Percentiles rank a stretch among this genome's conserved stretches.
phyloP scores from a whole-genome alignment of 2,113 vertebrate species.

The Eira barbara region DNA sequence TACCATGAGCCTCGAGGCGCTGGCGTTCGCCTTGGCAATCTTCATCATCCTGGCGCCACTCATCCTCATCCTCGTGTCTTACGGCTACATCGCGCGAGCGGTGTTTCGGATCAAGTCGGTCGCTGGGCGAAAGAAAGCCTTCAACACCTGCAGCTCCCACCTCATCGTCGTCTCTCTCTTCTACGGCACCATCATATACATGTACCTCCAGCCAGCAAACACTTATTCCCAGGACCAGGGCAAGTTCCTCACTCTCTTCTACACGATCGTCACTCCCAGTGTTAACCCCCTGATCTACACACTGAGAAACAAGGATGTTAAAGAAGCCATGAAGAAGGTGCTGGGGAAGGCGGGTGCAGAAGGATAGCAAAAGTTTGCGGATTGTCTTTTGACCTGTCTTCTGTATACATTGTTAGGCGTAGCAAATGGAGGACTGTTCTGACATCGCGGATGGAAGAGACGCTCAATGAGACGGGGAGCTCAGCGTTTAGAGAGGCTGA shows the following conservation, averaged over 20 bases:
- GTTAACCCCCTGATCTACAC: conserved; percentile 68
- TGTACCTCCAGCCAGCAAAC: conserved; percentile 69
- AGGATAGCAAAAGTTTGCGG: not conserved
- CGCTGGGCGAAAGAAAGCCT: conserved; percentile 38
- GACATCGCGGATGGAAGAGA: not conserved
- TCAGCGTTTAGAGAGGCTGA: not conserved
- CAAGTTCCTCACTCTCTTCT: conserved; percentile 72
- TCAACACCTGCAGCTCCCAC: conserved; percentile 67
- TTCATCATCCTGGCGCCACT: conserved; percentile 58
- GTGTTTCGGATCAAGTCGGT: conserved; percentile 42
- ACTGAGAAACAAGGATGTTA: conserved; percentile 67
- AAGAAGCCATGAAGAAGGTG: conserved; percentile 59
- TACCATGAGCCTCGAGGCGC: conserved; percentile 34
- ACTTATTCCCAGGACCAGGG: conserved; percentile 67
- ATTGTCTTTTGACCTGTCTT: not conserved
- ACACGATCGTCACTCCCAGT: conserved; percentile 68
- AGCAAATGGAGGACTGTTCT: not conserved
- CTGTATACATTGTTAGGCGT: not conserved
- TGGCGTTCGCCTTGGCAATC: conserved; percentile 62
- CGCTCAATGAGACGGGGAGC: not conserved
- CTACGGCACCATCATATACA: conserved; percentile 66
- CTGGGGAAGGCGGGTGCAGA: not conserved
- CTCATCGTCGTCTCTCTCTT: conserved; percentile 54
- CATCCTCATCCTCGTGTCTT: conserved; percentile 59
- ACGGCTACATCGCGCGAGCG: not conserved